Percentiles rank a stretch among this genome's conserved stretches.
Conservation (phyloP, 2,113 vertebrate species). For the Chrysemys picta region DNA sequence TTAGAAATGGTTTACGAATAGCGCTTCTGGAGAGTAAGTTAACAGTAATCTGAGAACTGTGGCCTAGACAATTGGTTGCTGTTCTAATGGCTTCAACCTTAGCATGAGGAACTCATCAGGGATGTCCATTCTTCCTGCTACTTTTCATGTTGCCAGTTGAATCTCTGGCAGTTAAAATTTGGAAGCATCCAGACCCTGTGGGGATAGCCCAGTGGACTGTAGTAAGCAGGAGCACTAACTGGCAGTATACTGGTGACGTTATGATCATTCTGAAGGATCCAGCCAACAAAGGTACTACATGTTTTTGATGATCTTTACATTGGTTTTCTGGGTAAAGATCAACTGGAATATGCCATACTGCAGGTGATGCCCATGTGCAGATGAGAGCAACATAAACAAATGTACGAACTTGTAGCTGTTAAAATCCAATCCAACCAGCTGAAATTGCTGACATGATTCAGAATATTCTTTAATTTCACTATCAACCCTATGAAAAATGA, state of each 20-base stretch:
- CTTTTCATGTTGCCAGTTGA: not conserved
- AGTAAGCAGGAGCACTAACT: not conserved
- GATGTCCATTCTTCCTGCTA: not conserved
- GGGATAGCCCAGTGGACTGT: too few species aligned
- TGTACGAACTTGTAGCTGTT: too few species aligned
- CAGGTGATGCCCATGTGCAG: too few species aligned
- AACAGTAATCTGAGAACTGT: not conserved
- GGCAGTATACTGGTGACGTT: not conserved
- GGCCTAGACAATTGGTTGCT: not conserved
- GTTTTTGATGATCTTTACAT: too few species aligned
- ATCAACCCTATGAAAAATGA: not conserved
- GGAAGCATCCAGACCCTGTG: too few species aligned
- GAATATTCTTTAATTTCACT: not conserved
- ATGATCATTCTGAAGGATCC: not conserved
- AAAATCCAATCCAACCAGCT: too few species aligned
- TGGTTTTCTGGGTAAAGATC: too few species aligned
- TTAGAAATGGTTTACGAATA: constrained; percentile 27
- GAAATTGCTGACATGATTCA: too few species aligned
- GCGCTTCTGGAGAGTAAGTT: not conserved
- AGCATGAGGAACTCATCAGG: not conserved
- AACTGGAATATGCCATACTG: too few species aligned
- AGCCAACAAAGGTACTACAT: too few species aligned
- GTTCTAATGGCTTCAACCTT: not conserved
- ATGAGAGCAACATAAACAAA: too few species aligned
- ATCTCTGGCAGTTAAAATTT: not conserved